phyloP scores from a whole-genome alignment of 2,888 invertebrate genomes.

The Coelinius sp. region DNA sequence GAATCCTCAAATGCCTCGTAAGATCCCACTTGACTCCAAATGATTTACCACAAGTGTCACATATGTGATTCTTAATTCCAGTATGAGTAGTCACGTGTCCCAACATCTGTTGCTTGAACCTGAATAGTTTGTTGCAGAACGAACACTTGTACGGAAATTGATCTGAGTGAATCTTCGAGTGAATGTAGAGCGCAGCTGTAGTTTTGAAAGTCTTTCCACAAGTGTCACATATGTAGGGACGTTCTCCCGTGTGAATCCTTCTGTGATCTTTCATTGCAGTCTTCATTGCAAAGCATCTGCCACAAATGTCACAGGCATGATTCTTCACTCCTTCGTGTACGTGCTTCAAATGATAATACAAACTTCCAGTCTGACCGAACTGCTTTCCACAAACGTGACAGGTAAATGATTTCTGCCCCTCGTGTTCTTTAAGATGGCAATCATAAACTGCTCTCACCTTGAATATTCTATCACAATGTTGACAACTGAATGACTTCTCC shows the following conservation, averaged over 20 bases:
- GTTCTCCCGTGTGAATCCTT: slow-evolving; percentile 70
- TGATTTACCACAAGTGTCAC: slow-evolving; percentile 72
- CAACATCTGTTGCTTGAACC: slow-evolving; percentile 71
- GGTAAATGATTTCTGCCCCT: slow-evolving; percentile 63
- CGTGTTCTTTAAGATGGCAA: slow-evolving; percentile 52
- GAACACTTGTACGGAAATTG: slow-evolving; percentile 57
- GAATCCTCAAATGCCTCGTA: slow-evolving; percentile 73
- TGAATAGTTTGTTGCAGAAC: slow-evolving; percentile 70
- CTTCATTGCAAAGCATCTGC: slow-evolving; percentile 71
- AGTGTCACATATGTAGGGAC: slow-evolving; percentile 69
- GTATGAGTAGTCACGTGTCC: slow-evolving; percentile 72
- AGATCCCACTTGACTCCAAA: slow-evolving; percentile 73
- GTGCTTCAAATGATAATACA: slow-evolving; percentile 74
- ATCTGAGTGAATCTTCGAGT: slow-evolving; percentile 62
- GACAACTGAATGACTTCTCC: slow-evolving; percentile 36
- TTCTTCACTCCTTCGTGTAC: slow-evolving; percentile 71
- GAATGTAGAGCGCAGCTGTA: slow-evolving; percentile 72
- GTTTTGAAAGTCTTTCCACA: slow-evolving; percentile 73
- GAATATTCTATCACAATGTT: slow-evolving; percentile 54
- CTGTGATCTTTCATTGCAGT: slow-evolving; percentile 71
- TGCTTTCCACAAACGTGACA: slow-evolving; percentile 69
- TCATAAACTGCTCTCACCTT: slow-evolving; percentile 49
- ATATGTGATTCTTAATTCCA: slow-evolving; percentile 70
- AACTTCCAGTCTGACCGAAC: slow-evolving; percentile 72
- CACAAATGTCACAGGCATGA: slow-evolving; percentile 72